A percentile compares a stretch with the other conserved stretches of the same genome.
Conservation (phyloP, 2,797 vertebrate genomes). For the Lacerta agilis region DNA sequence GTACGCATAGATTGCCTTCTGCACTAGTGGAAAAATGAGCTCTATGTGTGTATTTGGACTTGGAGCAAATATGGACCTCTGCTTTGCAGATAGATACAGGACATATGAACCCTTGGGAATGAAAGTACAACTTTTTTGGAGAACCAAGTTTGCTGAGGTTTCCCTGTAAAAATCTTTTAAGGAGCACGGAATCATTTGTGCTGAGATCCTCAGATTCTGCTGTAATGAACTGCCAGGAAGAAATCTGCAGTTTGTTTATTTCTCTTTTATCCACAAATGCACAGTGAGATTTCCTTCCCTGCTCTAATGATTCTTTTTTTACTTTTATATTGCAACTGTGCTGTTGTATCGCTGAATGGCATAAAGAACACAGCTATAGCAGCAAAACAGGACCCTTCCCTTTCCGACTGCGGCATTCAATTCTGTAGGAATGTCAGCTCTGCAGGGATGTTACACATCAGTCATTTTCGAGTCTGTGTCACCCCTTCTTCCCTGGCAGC, state of each 20-base stretch:
- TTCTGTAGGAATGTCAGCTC: background rate
- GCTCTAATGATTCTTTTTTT: constrained; percentile 10
- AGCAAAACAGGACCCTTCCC: background rate
- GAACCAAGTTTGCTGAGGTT: constrained; percentile 54
- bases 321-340: constrained; percentile 23
- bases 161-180: constrained; percentile 53
- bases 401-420: background rate
- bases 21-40: background rate
- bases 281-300: background rate
- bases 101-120: background rate
- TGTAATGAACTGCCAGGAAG: constrained; percentile 39
- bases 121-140: background rate
- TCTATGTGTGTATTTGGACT: background rate
- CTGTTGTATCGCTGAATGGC: constrained; percentile 7
- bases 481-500: too few relatives aligned
- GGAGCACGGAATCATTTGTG: constrained; percentile 45
- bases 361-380: background rate
- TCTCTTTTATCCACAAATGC: background rate
- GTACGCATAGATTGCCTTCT: background rate
- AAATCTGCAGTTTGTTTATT: constrained; percentile 32
- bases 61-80: background rate
- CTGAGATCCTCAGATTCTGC: constrained; percentile 38
- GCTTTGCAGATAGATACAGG: background rate
- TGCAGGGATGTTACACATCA: background rate
- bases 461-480: background rate